These are phyloP conservation scores for Pristiophorus japonicus DNA, from an alignment of 2,113 vertebrate genomes.

Conservation along the genomic window DNA sequence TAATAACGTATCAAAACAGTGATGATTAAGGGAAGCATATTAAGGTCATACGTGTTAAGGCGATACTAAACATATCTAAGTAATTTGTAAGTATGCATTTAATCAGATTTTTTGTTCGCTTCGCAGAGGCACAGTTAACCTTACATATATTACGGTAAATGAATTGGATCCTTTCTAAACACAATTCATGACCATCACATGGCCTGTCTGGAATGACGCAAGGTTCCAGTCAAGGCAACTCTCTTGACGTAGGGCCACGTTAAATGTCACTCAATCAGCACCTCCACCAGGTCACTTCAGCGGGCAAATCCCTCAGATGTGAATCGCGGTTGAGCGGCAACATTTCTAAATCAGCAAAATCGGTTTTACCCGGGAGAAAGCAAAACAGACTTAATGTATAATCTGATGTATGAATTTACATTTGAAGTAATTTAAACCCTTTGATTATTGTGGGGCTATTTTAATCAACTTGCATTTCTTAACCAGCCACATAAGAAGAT, in stretches of 20 bases:
- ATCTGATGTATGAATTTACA: background rate
- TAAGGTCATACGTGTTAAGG: background rate
- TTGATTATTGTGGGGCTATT: background rate
- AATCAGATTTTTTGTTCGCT: background rate
- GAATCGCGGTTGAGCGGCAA: background rate
- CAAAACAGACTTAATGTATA: background rate
- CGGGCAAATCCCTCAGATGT: background rate
- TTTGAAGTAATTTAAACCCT: background rate
- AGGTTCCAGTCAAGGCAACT: conserved; percentile 23
- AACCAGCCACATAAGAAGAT: background rate
- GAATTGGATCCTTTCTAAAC: conserved; percentile 5
- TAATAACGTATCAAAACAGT: background rate
- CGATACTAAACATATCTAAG: no score
- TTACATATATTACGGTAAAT: conserved; percentile 22
- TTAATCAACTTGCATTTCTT: background rate
- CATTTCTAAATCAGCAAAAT: background rate
- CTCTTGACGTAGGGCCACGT: background rate
- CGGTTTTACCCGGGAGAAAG: background rate
- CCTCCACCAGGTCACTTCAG: background rate
- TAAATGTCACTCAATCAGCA: background rate
- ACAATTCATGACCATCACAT: conserved; percentile 34
- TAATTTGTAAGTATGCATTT: background rate
- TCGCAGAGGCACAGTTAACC: background rate
- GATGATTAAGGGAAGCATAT: background rate
- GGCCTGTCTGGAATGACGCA: conserved; percentile 3